These are phyloP conservation scores for Myocastor coypus DNA, from an alignment of 2,113 vertebrate genomes.

Conservation along the genomic window DNA sequence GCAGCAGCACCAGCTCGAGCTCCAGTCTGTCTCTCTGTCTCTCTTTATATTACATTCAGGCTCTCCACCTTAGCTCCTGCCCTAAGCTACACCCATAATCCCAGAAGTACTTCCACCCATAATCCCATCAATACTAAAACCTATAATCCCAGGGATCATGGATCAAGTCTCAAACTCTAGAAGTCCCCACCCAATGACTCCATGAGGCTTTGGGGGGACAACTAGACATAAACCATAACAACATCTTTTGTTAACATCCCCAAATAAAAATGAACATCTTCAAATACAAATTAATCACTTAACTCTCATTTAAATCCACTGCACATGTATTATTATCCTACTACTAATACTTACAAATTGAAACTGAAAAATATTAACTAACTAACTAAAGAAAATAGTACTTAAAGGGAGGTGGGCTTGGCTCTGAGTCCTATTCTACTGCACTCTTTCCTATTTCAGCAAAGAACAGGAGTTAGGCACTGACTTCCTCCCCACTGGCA, in stretches of 20 bases:
- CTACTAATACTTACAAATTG: constrained; percentile 17
- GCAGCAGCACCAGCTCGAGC: no score
- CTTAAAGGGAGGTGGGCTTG: background rate
- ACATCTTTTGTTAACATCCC: background rate
- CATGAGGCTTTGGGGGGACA: no score
- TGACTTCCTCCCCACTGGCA: background rate
- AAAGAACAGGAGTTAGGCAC: background rate
- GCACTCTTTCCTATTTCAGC: background rate
- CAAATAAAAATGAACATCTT: constrained; percentile 22
- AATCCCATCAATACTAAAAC: no score
- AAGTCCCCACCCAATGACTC: no score
- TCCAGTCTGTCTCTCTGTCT: no score
- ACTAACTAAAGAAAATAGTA: background rate
- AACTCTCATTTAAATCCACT: background rate
- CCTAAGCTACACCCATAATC: no score
- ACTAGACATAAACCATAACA: no score
- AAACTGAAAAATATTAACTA: background rate
- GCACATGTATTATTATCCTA: background rate
- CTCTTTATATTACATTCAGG: no score
- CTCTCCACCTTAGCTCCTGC: no score
- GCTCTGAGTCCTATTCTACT: background rate
- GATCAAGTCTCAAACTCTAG: no score
- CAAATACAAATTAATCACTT: constrained; percentile 3
- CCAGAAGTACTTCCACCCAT: no score
- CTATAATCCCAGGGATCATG: no score